Percentiles rank a stretch among this genome's conserved stretches.
Evolutionary conservation across 2,797 vertebrate species (phyloP).

Genomic region (Lemur catta): DNA sequence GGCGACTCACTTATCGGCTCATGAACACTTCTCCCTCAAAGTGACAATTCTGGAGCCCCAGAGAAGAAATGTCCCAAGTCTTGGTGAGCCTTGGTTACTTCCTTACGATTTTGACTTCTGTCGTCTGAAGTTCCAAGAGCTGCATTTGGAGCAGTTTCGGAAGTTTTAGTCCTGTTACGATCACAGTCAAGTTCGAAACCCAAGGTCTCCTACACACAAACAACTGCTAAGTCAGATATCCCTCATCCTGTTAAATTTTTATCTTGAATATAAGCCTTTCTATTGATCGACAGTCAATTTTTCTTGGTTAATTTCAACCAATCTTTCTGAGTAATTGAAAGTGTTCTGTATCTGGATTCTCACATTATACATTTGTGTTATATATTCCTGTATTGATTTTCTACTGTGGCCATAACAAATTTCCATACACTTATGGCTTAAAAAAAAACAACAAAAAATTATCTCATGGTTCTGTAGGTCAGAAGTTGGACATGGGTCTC

Average conservation of each 20-base stretch:
- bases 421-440: neutral
- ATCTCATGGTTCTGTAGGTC: neutral
- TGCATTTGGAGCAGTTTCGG: neutral
- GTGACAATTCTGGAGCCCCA: neutral
- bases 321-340: neutral
- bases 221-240: neutral
- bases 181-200: neutral
- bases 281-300: neutral
- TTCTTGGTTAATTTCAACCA: neutral
- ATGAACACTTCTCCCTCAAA: neutral
- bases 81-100: neutral
- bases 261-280: neutral
- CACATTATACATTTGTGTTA: neutral
- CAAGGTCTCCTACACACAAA: neutral
- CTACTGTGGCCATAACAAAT: neutral
- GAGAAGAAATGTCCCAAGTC: neutral
- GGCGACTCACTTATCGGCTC: neutral
- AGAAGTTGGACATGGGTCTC: neutral
- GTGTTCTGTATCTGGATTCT: neutral
- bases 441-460: neutral
- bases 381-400: neutral
- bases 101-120: neutral
- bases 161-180: neutral
- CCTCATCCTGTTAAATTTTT: neutral
- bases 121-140: neutral